These are phyloP conservation scores for Cyclophora punctaria DNA, from an alignment of 2,888 invertebrate genomes.

Conservation along the genomic window DNA sequence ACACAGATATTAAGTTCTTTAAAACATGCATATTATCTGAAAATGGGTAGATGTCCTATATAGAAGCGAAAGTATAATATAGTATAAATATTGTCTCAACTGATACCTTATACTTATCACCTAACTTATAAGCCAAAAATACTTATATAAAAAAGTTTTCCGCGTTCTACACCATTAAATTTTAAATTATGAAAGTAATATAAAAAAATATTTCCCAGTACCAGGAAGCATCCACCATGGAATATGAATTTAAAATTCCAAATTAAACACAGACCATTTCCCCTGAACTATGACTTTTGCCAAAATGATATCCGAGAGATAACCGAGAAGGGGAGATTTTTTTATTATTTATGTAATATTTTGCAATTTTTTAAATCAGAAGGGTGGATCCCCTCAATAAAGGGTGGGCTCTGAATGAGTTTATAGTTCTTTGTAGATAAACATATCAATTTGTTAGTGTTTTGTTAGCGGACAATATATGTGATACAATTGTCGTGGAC, in stretches of 20 bases:
- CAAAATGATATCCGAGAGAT: constrained; percentile 56
- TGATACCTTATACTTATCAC: no score
- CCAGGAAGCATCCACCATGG: constrained; percentile 4
- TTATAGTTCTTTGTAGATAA: constrained; percentile 72
- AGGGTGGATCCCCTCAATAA: constrained; percentile 69
- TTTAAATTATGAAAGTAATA: no score
- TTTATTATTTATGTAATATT: constrained; percentile 73
- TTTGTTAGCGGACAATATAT: constrained; percentile 65
- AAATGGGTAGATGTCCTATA: no score
- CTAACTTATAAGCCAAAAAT: no score
- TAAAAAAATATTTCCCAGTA: no score
- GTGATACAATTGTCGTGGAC: constrained; percentile 56
- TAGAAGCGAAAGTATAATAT: no score
- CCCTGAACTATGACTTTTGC: constrained; percentile 59
- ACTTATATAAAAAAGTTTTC: no score
- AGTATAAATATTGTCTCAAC: no score
- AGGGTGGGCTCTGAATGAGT: constrained; percentile 72
- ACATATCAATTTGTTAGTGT: constrained; percentile 75
- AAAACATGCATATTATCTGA: no score
- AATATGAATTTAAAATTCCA: constrained; percentile 49
- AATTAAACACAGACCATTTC: constrained; percentile 63
- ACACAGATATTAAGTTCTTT: no score
- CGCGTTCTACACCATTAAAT: no score
- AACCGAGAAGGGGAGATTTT: constrained; percentile 43
- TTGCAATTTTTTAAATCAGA: constrained; percentile 69